Evolutionary conservation across 2,888 invertebrate genomes (phyloP).

Genomic region (Oscheius sp.): DNA sequence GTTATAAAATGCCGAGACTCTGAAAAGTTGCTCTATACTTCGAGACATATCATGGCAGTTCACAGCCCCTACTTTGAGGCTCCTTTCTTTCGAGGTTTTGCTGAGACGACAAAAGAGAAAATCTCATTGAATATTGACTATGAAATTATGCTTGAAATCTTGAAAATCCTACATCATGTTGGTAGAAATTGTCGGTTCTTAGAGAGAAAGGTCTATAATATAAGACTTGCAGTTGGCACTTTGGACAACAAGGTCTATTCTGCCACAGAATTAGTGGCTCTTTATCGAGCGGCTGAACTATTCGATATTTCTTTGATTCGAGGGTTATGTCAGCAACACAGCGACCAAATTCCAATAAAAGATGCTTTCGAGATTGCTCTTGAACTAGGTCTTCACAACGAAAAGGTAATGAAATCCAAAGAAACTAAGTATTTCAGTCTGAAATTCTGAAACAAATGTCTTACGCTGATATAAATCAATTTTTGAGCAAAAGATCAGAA

Average conservation of each 20-base stretch:
- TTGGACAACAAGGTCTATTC: not conserved
- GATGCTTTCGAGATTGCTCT: constrained; percentile 18
- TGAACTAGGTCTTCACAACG: constrained; percentile 1
- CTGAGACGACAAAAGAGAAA: not conserved
- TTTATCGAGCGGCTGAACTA: constrained; percentile 6
- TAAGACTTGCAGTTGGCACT: not conserved
- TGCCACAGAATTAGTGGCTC: not conserved
- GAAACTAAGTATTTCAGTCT: not conserved
- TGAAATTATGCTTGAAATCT: not conserved
- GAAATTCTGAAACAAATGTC: constrained; percentile 18
- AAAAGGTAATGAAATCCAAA: constrained; percentile 1
- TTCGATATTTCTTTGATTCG: constrained; percentile 14
- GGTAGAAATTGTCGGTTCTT: constrained; percentile 7
- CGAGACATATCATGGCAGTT: constrained; percentile 1
- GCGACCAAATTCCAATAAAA: not conserved
- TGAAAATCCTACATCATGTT: constrained; percentile 7
- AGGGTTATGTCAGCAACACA: constrained; percentile 4
- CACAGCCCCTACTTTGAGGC: constrained; percentile 12
- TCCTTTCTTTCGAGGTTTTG: constrained; percentile 4
- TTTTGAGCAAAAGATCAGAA: constrained; percentile 1
- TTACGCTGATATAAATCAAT: not conserved
- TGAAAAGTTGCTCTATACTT: not conserved
- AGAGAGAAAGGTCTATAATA: no score
- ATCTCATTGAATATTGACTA: not conserved
- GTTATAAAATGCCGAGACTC: not conserved